A percentile compares a stretch with the other conserved stretches of the same genome.
Evolutionary conservation across 2,797 vertebrate genomes (phyloP).

Genomic region (Typhlichthys eigenmanni): DNA sequence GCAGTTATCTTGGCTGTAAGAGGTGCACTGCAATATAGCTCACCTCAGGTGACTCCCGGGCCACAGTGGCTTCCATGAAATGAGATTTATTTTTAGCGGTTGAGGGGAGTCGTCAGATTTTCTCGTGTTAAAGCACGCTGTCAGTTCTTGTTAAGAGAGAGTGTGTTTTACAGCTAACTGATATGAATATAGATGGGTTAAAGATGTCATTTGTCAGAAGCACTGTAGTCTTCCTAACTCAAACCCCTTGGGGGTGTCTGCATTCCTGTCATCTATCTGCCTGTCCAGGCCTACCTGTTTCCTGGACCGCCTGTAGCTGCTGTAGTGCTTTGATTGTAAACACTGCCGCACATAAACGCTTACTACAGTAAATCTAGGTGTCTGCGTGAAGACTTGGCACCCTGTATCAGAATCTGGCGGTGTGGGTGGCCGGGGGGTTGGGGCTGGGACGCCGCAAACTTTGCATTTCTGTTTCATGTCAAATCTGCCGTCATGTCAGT

Average conservation of each 20-base stretch:
- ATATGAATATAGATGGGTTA: too few species aligned
- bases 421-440: too few species aligned
- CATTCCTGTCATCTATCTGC: slow-evolving; percentile 18
- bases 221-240: background rate
- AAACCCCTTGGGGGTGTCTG: background rate
- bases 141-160: background rate
- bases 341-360: slow-evolving; percentile 39
- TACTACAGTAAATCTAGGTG: slow-evolving; percentile 4
- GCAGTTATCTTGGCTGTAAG: slow-evolving; percentile 53
- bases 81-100: too few species aligned
- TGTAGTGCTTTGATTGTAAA: slow-evolving; percentile 35
- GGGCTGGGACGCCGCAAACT: slow-evolving; percentile 27
- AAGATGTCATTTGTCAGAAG: too few species aligned
- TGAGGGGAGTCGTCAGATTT: too few species aligned
- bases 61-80: background rate
- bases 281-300: background rate
- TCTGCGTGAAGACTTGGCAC: slow-evolving; percentile 34
- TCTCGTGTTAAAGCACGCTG: background rate
- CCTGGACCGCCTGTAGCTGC: slow-evolving; percentile 35
- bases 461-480: slow-evolving; percentile 30
- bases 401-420: slow-evolving; percentile 18
- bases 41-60: slow-evolving; percentile 55
- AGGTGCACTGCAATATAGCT: slow-evolving; percentile 50
- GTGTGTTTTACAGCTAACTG: too few species aligned
- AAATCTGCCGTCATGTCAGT: slow-evolving; percentile 32